These are phyloP conservation scores for Corticium candelabrum DNA, from an alignment of 37 sponge, comb jelly and placozoan genomes.

Conservation along the genomic window DNA sequence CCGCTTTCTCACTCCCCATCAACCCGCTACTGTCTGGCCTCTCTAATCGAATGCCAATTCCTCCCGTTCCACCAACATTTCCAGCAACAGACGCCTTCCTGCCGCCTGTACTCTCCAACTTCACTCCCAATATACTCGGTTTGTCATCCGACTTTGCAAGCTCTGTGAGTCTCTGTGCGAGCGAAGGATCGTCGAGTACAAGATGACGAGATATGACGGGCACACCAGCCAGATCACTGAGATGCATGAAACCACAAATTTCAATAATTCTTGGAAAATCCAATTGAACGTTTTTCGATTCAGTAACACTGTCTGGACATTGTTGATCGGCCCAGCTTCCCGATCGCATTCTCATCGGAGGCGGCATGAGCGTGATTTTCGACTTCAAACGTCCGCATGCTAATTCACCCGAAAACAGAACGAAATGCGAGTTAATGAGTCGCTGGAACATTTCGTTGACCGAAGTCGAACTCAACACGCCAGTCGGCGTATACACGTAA, in stretches of 20 bases:
- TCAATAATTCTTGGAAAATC: slow-evolving; percentile 42
- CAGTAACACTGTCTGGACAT: slow-evolving; percentile 24
- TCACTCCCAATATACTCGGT: neutral
- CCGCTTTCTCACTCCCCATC: neutral
- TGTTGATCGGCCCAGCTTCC: neutral
- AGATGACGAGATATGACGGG: slow-evolving; percentile 56
- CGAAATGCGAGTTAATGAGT: slow-evolving; percentile 34
- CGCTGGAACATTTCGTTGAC: slow-evolving; percentile 28
- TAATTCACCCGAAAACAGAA: slow-evolving; percentile 37
- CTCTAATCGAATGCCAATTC: neutral
- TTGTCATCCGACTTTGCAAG: neutral
- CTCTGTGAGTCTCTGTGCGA: neutral
- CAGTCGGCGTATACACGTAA: slow-evolving; percentile 26
- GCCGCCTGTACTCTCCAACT: neutral
- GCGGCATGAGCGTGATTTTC: slow-evolving; percentile 41
- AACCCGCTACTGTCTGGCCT: neutral
- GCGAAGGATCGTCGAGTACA: slow-evolving; percentile 38
- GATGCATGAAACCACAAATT: slow-evolving; percentile 76
- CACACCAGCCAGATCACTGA: slow-evolving; percentile 25
- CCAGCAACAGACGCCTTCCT: neutral
- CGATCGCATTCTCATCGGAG: slow-evolving; percentile 26
- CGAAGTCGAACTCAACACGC: slow-evolving; percentile 19
- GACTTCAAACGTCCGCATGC: slow-evolving; percentile 65
- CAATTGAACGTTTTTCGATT: neutral
- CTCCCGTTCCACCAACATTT: neutral